Evolutionary conservation across 2,888 invertebrate genomes (phyloP).

Genomic region (Graphium colonna): DNA sequence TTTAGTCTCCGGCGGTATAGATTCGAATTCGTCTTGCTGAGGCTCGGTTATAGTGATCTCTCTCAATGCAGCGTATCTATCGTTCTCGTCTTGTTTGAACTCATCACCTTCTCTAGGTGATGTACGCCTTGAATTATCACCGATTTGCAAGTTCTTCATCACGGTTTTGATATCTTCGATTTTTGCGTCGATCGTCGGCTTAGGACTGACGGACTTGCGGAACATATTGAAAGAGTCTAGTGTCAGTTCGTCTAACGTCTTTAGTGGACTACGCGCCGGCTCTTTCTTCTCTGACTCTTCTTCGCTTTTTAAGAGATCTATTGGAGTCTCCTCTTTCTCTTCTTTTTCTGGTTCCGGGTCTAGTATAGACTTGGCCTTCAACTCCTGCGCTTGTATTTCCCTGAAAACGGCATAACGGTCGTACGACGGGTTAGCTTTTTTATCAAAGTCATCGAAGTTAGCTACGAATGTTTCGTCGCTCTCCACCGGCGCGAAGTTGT

Average conservation of each 20-base stretch:
- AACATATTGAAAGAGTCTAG: conserved; percentile 68
- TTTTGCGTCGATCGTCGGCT: conserved; percentile 66
- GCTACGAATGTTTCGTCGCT: conserved; percentile 81
- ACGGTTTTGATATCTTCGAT: conserved; percentile 73
- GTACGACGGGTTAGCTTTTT: conserved; percentile 79
- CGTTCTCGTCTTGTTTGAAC: conserved; percentile 69
- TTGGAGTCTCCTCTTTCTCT: conserved; percentile 38
- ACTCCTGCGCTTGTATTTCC: conserved; percentile 89
- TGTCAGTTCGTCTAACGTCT: conserved; percentile 62
- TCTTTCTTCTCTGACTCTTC: conserved; percentile 45
- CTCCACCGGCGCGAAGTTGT: conserved; percentile 76
- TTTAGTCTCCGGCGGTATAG: conserved; percentile 70
- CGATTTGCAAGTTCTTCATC: conserved; percentile 64
- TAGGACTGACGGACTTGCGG: conserved; percentile 67
- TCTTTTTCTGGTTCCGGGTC: conserved; percentile 47
- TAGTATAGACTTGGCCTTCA: conserved; percentile 70
- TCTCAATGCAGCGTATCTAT: conserved; percentile 90
- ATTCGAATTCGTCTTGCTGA: conserved; percentile 75
- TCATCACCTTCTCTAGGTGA: conserved; percentile 42
- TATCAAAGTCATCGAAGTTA: conserved; percentile 83
- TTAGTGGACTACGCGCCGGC: conserved; percentile 57
- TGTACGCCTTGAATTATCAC: conserved; percentile 55
- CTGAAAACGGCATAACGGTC: conserved; percentile 94
- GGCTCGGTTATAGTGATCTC: conserved; percentile 86
- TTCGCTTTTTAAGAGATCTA: conserved; percentile 52